Base-by-base conservation (phyloP, 2,113 vertebrate species). In the Eptatretus burgeri region DNA sequence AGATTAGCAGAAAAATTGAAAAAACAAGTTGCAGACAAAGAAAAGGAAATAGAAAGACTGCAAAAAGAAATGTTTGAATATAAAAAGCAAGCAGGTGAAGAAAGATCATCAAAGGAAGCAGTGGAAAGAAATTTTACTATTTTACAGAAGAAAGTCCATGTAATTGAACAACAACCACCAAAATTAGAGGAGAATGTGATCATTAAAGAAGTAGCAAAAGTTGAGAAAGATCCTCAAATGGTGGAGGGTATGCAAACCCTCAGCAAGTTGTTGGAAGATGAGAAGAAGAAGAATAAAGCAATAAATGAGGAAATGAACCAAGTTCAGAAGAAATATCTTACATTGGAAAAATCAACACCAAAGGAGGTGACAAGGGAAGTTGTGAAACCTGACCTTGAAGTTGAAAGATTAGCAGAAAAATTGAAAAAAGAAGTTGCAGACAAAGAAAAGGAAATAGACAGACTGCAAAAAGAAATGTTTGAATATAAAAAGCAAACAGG, bases 171-270 rank as follows among this genome's bases (percentile, higher is more conserved):
- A 0, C 74, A 76, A 64, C 68, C 76, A 50, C 81, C 77, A 63
- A 73, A 68, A 0, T 3, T 66, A 11, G 69, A 77, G 67, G 75
- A 81, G 18, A 83, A 85, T 66, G 74, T 94, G 51, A 73, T 88
- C 68, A 93, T 83, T 63, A 93, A 83, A 73, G 91, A 95, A 71
- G 78, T 98, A 69, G 95, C 84, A 9, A 79, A 84, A 66, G 81
- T 83, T 51, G 85, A 98, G 74, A 83, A 70, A 72, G 84, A 93
- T 70, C 81, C 84, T 10, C 72, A 74, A 67, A 69, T 98, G 66
- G 86, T 85, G 4, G 67, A 71, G 12, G 78, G 93, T 65, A 82
- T 79, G 2, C 68, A 68, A 14, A 78, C 72, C 66, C 69, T 89
- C 10, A 75, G 70, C 50, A 71, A 76, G 9, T 80, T 86, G 8